These are phyloP conservation scores for Nibea albiflora DNA, from an alignment of 2,113 vertebrate genomes.

Conservation along the genomic window DNA sequence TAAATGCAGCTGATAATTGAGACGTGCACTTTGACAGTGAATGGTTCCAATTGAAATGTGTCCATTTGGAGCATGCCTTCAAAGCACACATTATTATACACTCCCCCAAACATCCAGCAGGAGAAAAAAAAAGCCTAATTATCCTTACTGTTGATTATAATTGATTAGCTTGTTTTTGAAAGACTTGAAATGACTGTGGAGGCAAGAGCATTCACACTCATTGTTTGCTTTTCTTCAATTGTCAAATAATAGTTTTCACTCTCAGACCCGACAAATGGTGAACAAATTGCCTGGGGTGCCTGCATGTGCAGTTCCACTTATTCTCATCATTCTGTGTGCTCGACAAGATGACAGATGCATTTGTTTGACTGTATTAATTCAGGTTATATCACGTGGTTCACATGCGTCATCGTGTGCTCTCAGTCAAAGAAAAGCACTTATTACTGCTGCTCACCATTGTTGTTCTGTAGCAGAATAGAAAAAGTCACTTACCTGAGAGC, in stretches of 20 bases:
- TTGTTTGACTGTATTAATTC: slow-evolving; percentile 54
- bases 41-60: slow-evolving; percentile 28
- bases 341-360: slow-evolving; percentile 61
- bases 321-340: slow-evolving; percentile 42
- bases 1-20: slow-evolving; percentile 28
- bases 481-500: slow-evolving; percentile 24
- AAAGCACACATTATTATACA: slow-evolving; percentile 44
- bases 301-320: slow-evolving; percentile 51
- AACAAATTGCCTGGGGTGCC: slow-evolving; percentile 49
- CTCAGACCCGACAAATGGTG: slow-evolving; percentile 33
- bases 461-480: slow-evolving; percentile 18
- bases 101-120: slow-evolving; percentile 32
- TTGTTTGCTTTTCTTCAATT: slow-evolving; percentile 60
- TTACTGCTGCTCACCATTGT: slow-evolving; percentile 14
- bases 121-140: slow-evolving; percentile 38
- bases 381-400: slow-evolving; percentile 41
- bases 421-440: slow-evolving; percentile 47
- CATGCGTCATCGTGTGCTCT: slow-evolving; percentile 26
- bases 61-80: slow-evolving; percentile 44
- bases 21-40: slow-evolving; percentile 21
- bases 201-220: slow-evolving; percentile 17
- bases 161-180: slow-evolving; percentile 61
- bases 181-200: slow-evolving; percentile 28
- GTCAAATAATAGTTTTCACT: slow-evolving; percentile 61
- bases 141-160: slow-evolving; percentile 44